Base-by-base conservation (phyloP, 1,140 invertebrate species). In the Paracyclopina nana region DNA sequence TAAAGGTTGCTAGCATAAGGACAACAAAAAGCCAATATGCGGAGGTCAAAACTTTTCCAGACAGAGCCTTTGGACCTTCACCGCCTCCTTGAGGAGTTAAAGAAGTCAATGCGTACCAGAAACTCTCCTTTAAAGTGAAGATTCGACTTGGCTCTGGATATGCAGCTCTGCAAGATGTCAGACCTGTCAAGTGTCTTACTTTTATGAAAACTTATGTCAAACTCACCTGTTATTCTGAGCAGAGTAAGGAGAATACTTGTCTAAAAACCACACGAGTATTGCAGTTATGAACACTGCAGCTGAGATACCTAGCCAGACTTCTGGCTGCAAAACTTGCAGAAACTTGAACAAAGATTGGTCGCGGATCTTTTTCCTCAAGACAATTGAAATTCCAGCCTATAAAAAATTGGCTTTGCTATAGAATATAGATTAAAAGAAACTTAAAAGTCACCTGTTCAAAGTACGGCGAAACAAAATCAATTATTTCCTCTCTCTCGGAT, bases 11-110 rank as follows among this genome's bases (percentile, higher is more conserved):
- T 56, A 90, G 61, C 81, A 90, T 88, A 1, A 91, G 69, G 0
- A 88, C 82, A 3, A 88, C 83, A 63, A 90, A 91, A 0, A 91
- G 67, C 85, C 85, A 91, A 61, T 90, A 91, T 9, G 83, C 83
- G 1, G 83, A 83, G 0, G 90, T 83, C 12, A 91, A 62, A 4
- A 81, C 78, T 25, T 84, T 66, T 4, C 80, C 81, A 0, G 82
- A 83, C 11, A 86, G 62, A 0, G 82, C 79, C 64, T 84, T 83
- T 0, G 83, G 83, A 3, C 80, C 52, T 55, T 85, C 82, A 0
- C 82, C 83, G 0, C 82, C 82, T 1, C 86, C 84, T 66, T 90
- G 83, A 1, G 83, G 82, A 1, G 86, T 87, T 58, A 92, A 84
- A 2, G 84, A 86, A 1, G 85, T 91, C 14, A 91, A 60, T 0